Percentiles rank a stretch among this genome's conserved stretches.
These are phyloP conservation scores for Periophthalmus modestus DNA, from an alignment of 2,113 vertebrate genomes.

Conservation along the genomic window DNA sequence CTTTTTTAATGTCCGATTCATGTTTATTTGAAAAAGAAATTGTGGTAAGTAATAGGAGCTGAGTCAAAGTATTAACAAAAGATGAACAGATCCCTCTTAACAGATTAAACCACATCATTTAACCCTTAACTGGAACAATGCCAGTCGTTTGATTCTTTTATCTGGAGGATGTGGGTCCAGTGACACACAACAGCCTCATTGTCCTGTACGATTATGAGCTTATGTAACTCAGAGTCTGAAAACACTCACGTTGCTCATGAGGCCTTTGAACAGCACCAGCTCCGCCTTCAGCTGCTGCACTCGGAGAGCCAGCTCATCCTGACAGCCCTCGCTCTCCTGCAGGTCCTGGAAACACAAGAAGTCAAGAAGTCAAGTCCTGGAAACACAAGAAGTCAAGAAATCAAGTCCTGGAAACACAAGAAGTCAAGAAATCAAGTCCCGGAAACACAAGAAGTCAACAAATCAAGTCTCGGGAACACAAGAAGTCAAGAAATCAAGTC, in stretches of 20 bases:
- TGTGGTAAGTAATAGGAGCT: background rate
- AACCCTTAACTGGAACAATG: background rate
- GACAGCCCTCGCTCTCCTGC: conserved; percentile 93
- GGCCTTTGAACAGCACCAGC: conserved; percentile 95
- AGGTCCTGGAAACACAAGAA: conserved; percentile 80
- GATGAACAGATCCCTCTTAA: background rate
- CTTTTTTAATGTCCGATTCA: too few species aligned
- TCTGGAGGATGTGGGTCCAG: background rate
- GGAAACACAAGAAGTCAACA: too few species aligned
- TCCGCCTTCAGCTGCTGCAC: conserved; percentile 95
- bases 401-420: background rate
- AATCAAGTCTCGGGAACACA: background rate
- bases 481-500: background rate
- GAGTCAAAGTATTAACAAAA: background rate
- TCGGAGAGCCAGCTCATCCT: conserved; percentile 91
- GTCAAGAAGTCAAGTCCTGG: background rate
- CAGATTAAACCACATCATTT: background rate
- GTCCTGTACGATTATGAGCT: background rate
- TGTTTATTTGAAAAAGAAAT: too few species aligned
- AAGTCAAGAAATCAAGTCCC: too few species aligned
- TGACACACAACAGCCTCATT: background rate
- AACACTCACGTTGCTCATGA: conserved; percentile 94
- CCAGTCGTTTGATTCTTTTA: background rate
- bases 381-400: background rate
- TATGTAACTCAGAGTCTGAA: background rate